These are phyloP conservation scores for Maccullochella peelii DNA, from an alignment of 2,113 vertebrate genomes.

Conservation along the genomic window DNA sequence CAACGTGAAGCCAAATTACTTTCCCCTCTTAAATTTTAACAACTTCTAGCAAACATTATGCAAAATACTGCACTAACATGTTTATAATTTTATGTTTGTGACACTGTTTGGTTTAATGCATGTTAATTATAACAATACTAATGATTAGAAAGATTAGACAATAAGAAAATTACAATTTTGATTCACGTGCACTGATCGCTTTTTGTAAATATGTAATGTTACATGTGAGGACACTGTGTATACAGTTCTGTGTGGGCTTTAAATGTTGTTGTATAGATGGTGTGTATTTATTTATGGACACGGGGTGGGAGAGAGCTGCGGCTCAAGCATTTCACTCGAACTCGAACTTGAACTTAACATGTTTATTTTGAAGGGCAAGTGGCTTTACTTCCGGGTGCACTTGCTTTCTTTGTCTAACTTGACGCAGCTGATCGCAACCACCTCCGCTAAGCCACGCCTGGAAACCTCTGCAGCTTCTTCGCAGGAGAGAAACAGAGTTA, in stretches of 20 bases:
- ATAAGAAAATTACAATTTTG: background rate
- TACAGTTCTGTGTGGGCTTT: no score
- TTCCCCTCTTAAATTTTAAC: background rate
- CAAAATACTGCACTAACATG: background rate
- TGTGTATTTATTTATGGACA: no score
- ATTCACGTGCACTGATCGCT: background rate
- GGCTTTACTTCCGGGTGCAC: background rate
- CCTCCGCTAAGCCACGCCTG: constrained; percentile 25
- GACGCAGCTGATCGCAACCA: background rate
- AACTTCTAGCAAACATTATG: background rate
- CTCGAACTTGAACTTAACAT: no score
- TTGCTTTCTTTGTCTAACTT: background rate
- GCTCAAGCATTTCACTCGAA: no score
- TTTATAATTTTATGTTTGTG: no score
- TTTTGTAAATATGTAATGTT: no score
- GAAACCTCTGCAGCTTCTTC: background rate
- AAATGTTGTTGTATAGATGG: no score
- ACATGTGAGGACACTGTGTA: no score
- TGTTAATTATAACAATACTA: background rate
- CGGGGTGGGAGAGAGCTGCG: no score
- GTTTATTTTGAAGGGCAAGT: constrained; percentile 36
- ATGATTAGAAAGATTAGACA: background rate
- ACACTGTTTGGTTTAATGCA: background rate
- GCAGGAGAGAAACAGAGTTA: background rate
- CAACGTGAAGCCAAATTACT: background rate